These are phyloP conservation scores for Hypena proboscidalis DNA, from an alignment of 2,888 invertebrate genomes.

Conservation along the genomic window DNA sequence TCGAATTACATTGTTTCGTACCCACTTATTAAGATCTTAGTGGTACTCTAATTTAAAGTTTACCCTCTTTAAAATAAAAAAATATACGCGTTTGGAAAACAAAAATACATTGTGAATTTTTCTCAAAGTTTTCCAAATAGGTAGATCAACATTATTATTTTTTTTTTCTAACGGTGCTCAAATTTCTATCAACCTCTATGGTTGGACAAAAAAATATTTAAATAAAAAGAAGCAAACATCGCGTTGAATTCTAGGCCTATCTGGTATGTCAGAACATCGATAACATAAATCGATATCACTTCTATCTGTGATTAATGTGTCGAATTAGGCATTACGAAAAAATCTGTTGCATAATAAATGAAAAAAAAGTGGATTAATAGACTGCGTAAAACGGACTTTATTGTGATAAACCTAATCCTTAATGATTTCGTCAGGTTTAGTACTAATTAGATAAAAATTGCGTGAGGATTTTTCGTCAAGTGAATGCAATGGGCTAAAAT, in stretches of 20 bases:
- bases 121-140: no score
- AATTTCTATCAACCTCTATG: no score
- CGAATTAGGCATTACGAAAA: conserved; percentile 35
- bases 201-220: conserved; percentile 1
- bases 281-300: conserved; percentile 31
- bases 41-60: conserved; percentile 14
- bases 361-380: no score
- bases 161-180: no score
- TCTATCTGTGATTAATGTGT: conserved; percentile 31
- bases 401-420: no score
- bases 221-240: conserved; percentile 17
- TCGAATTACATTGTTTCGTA: conserved; percentile 2
- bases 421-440: no score
- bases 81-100: neutral
- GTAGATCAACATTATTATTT: no score
- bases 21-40: neutral
- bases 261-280: conserved; percentile 37
- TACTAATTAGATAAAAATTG: no score
- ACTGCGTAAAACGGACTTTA: no score
- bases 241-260: conserved; percentile 45
- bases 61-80: conserved; percentile 25
- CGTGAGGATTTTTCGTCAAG: no score
- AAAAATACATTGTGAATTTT: conserved; percentile 7
- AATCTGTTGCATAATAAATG: conserved; percentile 16
- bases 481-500: no score